Evolutionary conservation across 2,113 vertebrate genomes (phyloP).

Genomic region (Sinocyclocheilus grahami): DNA sequence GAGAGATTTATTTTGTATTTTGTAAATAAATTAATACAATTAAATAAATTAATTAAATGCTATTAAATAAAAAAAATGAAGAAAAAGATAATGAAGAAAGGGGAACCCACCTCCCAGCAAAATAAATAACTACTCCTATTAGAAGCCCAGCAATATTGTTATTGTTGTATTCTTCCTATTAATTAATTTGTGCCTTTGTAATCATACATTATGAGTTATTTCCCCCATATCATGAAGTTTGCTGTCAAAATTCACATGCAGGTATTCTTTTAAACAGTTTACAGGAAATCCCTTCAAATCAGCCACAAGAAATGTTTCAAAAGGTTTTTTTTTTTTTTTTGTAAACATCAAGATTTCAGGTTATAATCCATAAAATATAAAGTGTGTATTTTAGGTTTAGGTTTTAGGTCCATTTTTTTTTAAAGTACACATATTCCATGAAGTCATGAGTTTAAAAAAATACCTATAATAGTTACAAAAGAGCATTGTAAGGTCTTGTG

Average conservation of each 20-base stretch:
- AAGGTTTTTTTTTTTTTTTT: too few relatives aligned
- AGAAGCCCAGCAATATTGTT: neutral
- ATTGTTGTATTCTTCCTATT: neutral
- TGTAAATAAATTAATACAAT: neutral
- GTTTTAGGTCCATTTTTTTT: too few relatives aligned
- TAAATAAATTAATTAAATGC: neutral
- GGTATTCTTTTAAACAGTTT: neutral
- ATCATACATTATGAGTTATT: neutral
- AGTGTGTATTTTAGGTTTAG: too few relatives aligned
- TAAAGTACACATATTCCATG: too few relatives aligned
- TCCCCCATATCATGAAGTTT: neutral
- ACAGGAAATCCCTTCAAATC: neutral
- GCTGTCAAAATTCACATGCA: neutral
- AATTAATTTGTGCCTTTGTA: neutral
- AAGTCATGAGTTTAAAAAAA: too few relatives aligned
- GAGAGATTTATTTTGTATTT: neutral
- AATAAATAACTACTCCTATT: neutral
- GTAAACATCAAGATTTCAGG: too few relatives aligned
- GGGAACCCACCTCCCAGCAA: too few relatives aligned
- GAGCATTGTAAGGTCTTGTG: too few relatives aligned
- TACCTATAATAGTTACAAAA: too few relatives aligned
- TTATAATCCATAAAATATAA: too few relatives aligned
- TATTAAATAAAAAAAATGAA: neutral
- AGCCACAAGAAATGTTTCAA: neutral
- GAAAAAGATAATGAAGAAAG: neutral